phyloP scores from a whole-genome alignment of 1,140 invertebrate species.

The Zophobas morio region DNA sequence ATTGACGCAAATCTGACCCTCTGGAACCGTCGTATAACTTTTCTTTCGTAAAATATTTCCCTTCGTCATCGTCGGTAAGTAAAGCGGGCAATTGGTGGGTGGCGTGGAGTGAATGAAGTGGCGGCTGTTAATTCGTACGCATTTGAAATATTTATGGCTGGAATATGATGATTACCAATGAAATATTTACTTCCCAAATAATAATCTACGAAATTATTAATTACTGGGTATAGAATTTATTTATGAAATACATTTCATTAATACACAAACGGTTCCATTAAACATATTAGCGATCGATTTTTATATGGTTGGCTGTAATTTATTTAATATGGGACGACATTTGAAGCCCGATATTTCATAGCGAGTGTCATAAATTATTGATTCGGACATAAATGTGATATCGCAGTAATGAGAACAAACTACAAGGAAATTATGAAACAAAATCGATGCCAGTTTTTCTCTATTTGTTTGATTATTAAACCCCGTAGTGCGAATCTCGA shows the following conservation, averaged over 20 bases:
- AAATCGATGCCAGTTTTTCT: constrained; percentile 25
- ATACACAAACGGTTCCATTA: constrained; percentile 49
- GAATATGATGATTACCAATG: constrained; percentile 20
- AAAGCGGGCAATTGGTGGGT: no score
- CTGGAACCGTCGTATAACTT: no score
- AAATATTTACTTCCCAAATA: constrained; percentile 42
- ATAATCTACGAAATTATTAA: constrained; percentile 41
- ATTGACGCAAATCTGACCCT: no score
- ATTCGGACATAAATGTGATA: constrained; percentile 43
- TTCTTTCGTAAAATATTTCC: no score
- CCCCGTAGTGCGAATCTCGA: constrained; percentile 76
- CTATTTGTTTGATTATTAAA: constrained; percentile 58
- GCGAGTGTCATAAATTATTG: constrained; percentile 40
- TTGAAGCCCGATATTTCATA: constrained; percentile 38
- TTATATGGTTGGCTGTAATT: constrained; percentile 44
- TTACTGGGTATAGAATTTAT: constrained; percentile 31
- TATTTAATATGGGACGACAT: constrained; percentile 40
- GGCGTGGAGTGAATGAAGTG: no score
- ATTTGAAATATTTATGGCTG: constrained; percentile 31
- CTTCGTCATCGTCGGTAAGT: no score
- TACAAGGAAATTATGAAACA: constrained; percentile 44
- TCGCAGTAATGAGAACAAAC: constrained; percentile 41
- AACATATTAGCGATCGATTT: constrained; percentile 51
- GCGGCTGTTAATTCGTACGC: constrained; percentile 13
- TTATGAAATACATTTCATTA: constrained; percentile 45